phyloP scores from a whole-genome alignment of 2,888 invertebrate genomes.

The Matsumyia berberina region DNA sequence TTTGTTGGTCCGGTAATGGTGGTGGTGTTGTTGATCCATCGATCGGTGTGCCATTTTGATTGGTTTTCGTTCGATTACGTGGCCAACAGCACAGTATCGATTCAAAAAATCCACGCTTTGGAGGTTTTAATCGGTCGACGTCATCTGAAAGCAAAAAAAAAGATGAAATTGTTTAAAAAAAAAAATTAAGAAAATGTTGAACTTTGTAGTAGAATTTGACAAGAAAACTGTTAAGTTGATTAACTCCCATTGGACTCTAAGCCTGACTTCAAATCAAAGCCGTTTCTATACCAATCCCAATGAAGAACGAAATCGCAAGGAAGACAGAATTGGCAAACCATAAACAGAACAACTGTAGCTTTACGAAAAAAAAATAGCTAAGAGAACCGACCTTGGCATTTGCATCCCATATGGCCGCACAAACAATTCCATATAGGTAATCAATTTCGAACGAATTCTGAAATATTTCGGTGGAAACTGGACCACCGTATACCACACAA shows the following conservation, averaged over 20 bases:
- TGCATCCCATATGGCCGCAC: too few species aligned
- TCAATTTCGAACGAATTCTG: neutral
- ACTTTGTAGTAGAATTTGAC: too few species aligned
- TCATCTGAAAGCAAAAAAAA: constrained; percentile 80
- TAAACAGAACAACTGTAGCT: neutral
- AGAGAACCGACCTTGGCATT: neutral
- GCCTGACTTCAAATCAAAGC: too few species aligned
- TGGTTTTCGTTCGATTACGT: constrained; percentile 86
- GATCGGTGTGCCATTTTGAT: constrained; percentile 84
- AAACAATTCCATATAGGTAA: neutral
- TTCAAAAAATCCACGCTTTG: constrained; percentile 90
- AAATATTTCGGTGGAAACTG: neutral
- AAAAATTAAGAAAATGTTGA: neutral
- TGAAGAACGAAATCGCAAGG: too few species aligned
- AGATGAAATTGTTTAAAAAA: neutral
- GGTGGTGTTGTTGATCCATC: constrained; percentile 85
- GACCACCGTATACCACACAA: neutral
- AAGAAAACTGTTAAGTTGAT: too few species aligned
- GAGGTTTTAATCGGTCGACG: constrained; percentile 84
- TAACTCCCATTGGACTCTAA: too few species aligned
- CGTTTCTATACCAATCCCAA: too few species aligned
- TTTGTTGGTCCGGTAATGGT: constrained; percentile 87
- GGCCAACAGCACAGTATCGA: constrained; percentile 94
- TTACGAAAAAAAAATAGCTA: neutral
- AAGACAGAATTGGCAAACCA: too few species aligned